These are phyloP conservation scores for Cliona cf. orientalis DNA, from an alignment of 37 sponge, comb jelly and placozoan genomes.

Conservation along the genomic window DNA sequence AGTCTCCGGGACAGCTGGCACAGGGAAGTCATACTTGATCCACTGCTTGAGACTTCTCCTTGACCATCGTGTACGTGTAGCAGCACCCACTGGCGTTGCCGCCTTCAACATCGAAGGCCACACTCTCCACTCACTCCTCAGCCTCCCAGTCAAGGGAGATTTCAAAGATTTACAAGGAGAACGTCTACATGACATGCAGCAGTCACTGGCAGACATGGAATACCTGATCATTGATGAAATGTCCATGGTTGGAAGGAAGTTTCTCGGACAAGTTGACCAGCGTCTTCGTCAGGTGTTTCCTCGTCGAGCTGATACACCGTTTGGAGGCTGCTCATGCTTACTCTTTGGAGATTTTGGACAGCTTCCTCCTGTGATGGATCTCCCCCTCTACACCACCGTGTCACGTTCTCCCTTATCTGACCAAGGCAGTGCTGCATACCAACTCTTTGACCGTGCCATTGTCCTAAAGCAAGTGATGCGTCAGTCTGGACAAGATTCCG, in stretches of 20 bases:
- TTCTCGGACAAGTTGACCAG: slow-evolving; percentile 55
- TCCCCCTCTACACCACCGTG: too few relatives aligned
- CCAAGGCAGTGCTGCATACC: too few relatives aligned
- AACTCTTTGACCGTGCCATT: too few relatives aligned
- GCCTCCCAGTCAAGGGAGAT: slow-evolving; percentile 31
- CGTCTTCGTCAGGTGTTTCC: slow-evolving; percentile 56
- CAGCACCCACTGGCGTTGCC: slow-evolving; percentile 70
- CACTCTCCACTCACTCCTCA: slow-evolving; percentile 56
- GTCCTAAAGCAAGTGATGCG: too few relatives aligned
- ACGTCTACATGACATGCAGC: slow-evolving; percentile 30
- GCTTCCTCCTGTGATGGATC: too few relatives aligned
- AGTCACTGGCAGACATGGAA: slow-evolving; percentile 31
- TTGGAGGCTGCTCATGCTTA: slow-evolving; percentile 62
- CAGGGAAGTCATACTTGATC: slow-evolving; percentile 55
- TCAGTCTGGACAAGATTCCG: too few relatives aligned
- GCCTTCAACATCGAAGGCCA: slow-evolving; percentile 53
- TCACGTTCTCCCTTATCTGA: too few relatives aligned
- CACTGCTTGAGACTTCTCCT: slow-evolving; percentile 53
- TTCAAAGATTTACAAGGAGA: slow-evolving; percentile 49
- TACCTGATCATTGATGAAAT: slow-evolving; percentile 71
- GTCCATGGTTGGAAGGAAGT: slow-evolving; percentile 57
- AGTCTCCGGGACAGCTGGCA: slow-evolving; percentile 53
- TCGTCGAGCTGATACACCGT: slow-evolving; percentile 13
- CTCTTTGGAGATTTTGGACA: slow-evolving; percentile 67
- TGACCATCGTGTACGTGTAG: slow-evolving; percentile 11